Conservation (phyloP, 2,113 vertebrate species). For the Syrrhaptes paradoxus region DNA sequence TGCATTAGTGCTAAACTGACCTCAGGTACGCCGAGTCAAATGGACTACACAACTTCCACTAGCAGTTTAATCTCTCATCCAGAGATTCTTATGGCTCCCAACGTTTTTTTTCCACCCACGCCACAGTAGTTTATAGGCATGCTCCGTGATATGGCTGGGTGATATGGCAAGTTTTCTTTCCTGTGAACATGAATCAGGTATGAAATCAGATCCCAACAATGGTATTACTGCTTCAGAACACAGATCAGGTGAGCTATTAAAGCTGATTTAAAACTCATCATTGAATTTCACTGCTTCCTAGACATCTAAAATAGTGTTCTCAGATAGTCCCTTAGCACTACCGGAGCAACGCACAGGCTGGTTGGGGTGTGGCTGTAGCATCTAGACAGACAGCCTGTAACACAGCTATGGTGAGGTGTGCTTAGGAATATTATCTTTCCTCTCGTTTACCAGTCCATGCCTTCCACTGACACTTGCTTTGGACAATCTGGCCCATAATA, state of each 20-base stretch:
- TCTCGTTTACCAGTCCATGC: neutral
- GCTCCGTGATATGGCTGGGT: neutral
- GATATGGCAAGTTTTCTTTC: neutral
- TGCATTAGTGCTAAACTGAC: neutral
- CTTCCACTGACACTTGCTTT: neutral
- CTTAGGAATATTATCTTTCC: neutral
- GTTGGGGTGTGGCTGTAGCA: neutral
- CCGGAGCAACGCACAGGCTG: neutral
- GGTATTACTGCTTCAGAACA: neutral
- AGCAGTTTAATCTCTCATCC: neutral
- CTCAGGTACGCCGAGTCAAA: neutral
- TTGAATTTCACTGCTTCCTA: neutral
- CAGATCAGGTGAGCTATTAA: neutral
- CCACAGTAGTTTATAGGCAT: neutral
- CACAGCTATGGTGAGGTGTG: fast-evolving
- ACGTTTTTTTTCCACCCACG: neutral
- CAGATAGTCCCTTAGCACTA: neutral
- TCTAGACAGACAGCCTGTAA: no score
- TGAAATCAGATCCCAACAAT: neutral
- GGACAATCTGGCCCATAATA: neutral
- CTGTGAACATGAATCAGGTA: neutral
- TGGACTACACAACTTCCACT: neutral
- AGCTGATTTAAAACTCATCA: neutral
- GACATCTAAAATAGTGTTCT: neutral
- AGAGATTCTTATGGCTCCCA: neutral